Percentiles rank a stretch among this genome's conserved stretches.
phyloP scores from a whole-genome alignment of 1,140 invertebrate genomes.

The Drosophila seguyi region DNA sequence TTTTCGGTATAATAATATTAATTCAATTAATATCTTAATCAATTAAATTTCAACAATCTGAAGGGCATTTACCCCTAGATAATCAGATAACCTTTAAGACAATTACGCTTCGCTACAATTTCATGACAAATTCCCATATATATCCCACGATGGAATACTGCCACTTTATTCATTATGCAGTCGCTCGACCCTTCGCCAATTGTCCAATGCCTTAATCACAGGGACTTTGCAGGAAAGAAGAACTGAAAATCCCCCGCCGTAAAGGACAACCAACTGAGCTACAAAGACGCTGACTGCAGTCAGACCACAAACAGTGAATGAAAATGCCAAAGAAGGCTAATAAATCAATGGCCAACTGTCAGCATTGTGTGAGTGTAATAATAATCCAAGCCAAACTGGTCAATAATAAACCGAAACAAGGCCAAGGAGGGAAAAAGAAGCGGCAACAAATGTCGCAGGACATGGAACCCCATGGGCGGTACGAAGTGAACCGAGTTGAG shows the following conservation, averaged over 20 bases:
- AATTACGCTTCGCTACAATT: conserved; percentile 9
- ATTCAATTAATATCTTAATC: conserved; percentile 4
- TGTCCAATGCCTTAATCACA: conserved; percentile 47
- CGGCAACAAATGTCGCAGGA: conserved; percentile 76
- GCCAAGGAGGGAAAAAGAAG: conserved; percentile 23
- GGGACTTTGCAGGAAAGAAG: background rate
- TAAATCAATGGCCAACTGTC: conserved; percentile 81
- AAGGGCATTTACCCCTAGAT: background rate
- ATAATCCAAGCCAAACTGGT: conserved; percentile 76
- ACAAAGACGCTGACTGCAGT: conserved; percentile 16
- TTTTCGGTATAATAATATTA: background rate
- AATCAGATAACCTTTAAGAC: conserved; percentile 21
- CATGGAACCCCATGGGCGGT: conserved; percentile 30
- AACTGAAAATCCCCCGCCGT: conserved; percentile 23
- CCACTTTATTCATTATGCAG: conserved; percentile 42
- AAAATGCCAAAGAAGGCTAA: conserved; percentile 65
- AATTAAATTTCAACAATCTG: background rate
- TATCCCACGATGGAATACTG: background rate
- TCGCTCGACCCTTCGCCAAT: conserved; percentile 23
- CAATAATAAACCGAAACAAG: conserved; percentile 73
- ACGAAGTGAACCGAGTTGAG: conserved; percentile 46
- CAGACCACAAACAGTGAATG: conserved; percentile 64
- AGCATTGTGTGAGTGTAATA: conserved; percentile 79
- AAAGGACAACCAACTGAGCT: conserved; percentile 33
- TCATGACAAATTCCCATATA: conserved; percentile 36